Evolutionary conservation across 2,888 invertebrate species (phyloP).

Genomic region (Sericinus montela): DNA sequence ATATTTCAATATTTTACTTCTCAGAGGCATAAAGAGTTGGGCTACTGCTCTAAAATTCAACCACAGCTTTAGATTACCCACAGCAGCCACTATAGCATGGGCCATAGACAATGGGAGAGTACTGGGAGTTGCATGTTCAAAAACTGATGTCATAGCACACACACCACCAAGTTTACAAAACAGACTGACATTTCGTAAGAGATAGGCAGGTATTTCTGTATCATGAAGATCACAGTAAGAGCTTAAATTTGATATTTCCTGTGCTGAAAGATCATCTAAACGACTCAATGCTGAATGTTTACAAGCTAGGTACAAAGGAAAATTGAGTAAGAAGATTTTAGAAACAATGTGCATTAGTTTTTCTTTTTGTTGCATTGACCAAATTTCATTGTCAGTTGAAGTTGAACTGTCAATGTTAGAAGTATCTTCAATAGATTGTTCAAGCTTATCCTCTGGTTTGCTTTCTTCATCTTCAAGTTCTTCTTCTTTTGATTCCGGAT

Average conservation of each 20-base stretch:
- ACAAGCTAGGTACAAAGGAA: constrained; percentile 92
- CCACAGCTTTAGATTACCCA: constrained; percentile 96
- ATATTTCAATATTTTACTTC: constrained; percentile 92
- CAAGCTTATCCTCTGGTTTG: constrained; percentile 36
- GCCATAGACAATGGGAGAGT: constrained; percentile 92
- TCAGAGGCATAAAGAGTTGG: constrained; percentile 91
- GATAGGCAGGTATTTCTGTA: constrained; percentile 93
- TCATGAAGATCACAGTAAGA: constrained; percentile 95
- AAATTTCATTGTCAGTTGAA: constrained; percentile 58
- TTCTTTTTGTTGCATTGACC: constrained; percentile 92
- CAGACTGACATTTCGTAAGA: constrained; percentile 94
- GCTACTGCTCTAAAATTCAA: constrained; percentile 94
- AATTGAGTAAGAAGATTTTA: constrained; percentile 92
- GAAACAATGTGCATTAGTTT: constrained; percentile 92
- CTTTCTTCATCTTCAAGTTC: constrained; percentile 35
- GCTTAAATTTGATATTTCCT: constrained; percentile 88
- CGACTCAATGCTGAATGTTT: constrained; percentile 90
- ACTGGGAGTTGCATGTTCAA: constrained; percentile 86
- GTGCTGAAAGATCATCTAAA: constrained; percentile 89
- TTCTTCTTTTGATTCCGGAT: constrained; percentile 37
- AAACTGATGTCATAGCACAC: constrained; percentile 91
- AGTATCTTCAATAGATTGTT: constrained; percentile 22
- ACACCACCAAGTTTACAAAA: constrained; percentile 96
- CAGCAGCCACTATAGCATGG: constrained; percentile 94
- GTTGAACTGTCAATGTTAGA: constrained; percentile 30